Percentiles rank a stretch among this genome's conserved stretches.
Conservation (phyloP, 2,888 invertebrate species). For the Apeira syringaria region DNA sequence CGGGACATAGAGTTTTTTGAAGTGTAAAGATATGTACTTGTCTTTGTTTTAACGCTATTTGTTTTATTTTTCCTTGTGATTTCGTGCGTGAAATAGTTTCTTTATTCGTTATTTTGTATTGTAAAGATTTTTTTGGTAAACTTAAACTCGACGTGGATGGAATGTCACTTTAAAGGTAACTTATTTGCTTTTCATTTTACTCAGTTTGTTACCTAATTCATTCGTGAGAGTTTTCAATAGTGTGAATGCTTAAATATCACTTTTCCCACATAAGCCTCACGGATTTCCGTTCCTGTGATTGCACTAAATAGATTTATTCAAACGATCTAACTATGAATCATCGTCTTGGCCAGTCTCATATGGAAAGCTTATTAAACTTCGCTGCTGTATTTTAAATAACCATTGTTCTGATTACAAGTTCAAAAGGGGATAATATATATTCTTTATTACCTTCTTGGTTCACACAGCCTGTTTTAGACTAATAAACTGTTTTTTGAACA, state of each 20-base stretch:
- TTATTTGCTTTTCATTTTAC: too few relatives aligned
- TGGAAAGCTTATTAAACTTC: conserved; percentile 10
- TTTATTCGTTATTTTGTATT: too few relatives aligned
- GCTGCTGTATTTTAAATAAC: conserved; percentile 9
- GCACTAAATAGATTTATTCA: conserved; percentile 5
- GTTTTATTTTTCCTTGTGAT: conserved; percentile 4
- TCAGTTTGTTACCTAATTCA: too few relatives aligned
- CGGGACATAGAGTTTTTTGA: background rate
- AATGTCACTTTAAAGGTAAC: too few relatives aligned
- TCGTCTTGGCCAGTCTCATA: conserved; percentile 2
- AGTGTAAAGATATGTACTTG: background rate
- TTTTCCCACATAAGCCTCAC: conserved; percentile 7
- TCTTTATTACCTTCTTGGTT: background rate
- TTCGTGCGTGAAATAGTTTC: conserved; percentile 3
- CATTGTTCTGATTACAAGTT: conserved; percentile 10
- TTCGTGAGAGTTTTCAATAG: too few relatives aligned
- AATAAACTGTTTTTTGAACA: too few relatives aligned
- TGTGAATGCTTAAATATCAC: too few relatives aligned
- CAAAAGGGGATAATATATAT: conserved; percentile 6
- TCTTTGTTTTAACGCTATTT: conserved; percentile 12
- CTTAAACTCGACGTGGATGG: too few relatives aligned
- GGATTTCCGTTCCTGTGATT: conserved; percentile 14
- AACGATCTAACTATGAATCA: conserved; percentile 15
- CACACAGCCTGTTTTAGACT: too few relatives aligned
- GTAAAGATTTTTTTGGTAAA: too few relatives aligned